A percentile compares a stretch with the other conserved stretches of the same genome.
Conservation (phyloP, 2,797 vertebrate genomes). For the Parotocinclus haroldoi region DNA sequence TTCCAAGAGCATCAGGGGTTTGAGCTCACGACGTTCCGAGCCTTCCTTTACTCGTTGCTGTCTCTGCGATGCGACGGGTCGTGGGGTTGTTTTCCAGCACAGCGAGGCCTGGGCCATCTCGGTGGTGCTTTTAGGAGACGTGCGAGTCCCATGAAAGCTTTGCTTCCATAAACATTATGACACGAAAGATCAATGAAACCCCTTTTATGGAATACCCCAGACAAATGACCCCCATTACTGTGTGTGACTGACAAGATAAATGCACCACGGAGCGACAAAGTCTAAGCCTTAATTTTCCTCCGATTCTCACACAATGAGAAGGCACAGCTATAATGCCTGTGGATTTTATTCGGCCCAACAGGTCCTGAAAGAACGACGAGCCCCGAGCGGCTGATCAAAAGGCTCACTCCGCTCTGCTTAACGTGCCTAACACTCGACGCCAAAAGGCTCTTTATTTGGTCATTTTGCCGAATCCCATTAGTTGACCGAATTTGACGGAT, state of each 20-base stretch:
- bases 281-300: neutral
- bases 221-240: conserved; percentile 9
- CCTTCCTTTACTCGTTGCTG: too few species aligned
- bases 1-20: too few species aligned
- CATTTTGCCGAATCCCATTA: conserved; percentile 33
- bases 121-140: neutral
- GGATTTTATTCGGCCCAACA: conserved; percentile 45
- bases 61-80: too few species aligned
- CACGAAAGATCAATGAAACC: conserved; percentile 9
- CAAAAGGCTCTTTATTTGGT: conserved; percentile 37
- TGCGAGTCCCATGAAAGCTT: too few species aligned
- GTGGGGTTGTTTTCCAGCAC: neutral
- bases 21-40: too few species aligned
- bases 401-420: conserved; percentile 21
- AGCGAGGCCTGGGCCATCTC: neutral
- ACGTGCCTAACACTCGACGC: conserved; percentile 38
- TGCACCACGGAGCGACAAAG: neutral
- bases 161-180: conserved; percentile 5
- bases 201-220: neutral
- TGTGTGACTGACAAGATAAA: conserved; percentile 8
- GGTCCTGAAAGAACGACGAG: conserved; percentile 43
- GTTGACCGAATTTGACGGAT: conserved; percentile 26
- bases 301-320: neutral
- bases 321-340: conserved; percentile 28
- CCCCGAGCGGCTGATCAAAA: conserved; percentile 48